phyloP scores from a whole-genome alignment of 2,888 invertebrate species.

The Morpho deidamia region DNA sequence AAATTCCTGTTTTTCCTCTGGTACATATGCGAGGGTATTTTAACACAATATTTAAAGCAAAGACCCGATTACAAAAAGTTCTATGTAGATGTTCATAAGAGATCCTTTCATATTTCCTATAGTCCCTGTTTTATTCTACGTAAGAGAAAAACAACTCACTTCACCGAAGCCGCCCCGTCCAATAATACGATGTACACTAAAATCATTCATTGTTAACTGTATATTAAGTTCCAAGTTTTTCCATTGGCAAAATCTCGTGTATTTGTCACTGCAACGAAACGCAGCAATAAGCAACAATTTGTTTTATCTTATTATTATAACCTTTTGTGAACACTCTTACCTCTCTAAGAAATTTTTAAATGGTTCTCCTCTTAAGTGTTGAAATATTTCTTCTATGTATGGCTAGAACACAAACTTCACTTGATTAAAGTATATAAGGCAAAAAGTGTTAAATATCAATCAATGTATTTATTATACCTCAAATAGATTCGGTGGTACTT shows the following conservation, averaged over 20 bases:
- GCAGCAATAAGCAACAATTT: conserved; percentile 7
- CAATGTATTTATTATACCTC: conserved; percentile 81
- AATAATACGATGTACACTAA: conserved; percentile 99
- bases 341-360: conserved; percentile 99
- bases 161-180: conserved; percentile 99
- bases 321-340: conserved; percentile 56
- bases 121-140: background rate
- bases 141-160: conserved; percentile 42
- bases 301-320: background rate
- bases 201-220: conserved; percentile 99
- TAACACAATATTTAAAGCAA: no score
- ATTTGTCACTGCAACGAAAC: conserved; percentile 92
- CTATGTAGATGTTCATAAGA: no score
- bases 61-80: no score
- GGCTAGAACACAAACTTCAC: conserved; percentile 84
- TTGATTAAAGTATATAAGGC: background rate
- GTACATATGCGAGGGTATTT: no score
- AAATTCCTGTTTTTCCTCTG: no score
- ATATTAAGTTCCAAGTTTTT: conserved; percentile 99
- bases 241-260: conserved; percentile 99
- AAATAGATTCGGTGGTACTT: conserved; percentile 97
- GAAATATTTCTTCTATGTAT: conserved; percentile 99
- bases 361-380: conserved; percentile 96
- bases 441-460: background rate
- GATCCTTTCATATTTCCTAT: no score